Evolutionary conservation across 2,888 invertebrate genomes (phyloP).

Genomic region (Ophioninae sp.): DNA sequence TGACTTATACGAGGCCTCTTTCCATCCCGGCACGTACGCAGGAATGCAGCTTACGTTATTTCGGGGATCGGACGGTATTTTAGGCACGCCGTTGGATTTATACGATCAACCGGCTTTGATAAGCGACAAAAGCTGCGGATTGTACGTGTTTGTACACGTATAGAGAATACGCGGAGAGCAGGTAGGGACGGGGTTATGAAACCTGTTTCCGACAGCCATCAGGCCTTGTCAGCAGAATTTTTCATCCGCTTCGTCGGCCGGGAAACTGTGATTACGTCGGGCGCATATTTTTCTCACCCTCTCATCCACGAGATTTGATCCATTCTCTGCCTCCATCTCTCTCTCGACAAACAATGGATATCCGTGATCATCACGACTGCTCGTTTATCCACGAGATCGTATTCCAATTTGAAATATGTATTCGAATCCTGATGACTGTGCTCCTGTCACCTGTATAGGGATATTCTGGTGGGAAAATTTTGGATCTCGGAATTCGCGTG

Average conservation of each 20-base stretch:
- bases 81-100: not conserved
- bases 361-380: not conserved
- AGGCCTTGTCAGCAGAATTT: constrained; percentile 29
- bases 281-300: not conserved
- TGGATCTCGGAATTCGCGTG: too few species aligned
- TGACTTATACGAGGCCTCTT: constrained; percentile 24
- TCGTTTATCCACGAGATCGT: not conserved
- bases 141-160: not conserved
- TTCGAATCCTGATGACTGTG: not conserved
- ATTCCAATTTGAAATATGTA: not conserved
- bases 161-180: not conserved
- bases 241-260: constrained; percentile 21
- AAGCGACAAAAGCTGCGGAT: constrained; percentile 18
- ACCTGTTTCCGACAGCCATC: constrained; percentile 31
- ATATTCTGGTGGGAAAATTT: too few species aligned
- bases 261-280: constrained; percentile 40
- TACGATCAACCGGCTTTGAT: constrained; percentile 18
- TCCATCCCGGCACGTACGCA: constrained; percentile 34
- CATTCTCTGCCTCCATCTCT: not conserved
- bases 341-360: not conserved
- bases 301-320: not conserved
- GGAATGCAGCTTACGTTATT: constrained; percentile 8
- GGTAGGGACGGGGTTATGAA: not conserved
- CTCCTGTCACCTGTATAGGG: not conserved
- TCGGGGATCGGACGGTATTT: not conserved